Base-by-base conservation (phyloP, 2,888 invertebrate species). In the Agrenia bidenticulata region DNA sequence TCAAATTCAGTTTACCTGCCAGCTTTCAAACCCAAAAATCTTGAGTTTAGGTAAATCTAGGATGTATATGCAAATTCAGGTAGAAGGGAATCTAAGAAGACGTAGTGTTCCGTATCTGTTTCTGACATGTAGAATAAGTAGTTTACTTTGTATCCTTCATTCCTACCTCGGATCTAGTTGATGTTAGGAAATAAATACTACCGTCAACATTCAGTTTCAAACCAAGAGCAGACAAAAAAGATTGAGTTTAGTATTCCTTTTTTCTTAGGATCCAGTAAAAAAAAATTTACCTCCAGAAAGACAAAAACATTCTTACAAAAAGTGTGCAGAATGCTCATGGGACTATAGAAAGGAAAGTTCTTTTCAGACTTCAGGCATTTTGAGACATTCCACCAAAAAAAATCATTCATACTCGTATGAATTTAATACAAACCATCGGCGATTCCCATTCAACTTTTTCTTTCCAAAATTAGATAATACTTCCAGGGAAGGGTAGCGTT, bases 71-170 rank as follows among this genome's bases (percentile, higher is more conserved):
- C 11, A 32, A 32, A 32, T 32, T 32, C 32, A 32, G 32, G 32
- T 32, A 11, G 32, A 32, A 32, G 32, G 5, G 11, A 32, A 32
- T 32, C 32, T 32, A 32, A 4, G 32, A 32, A 32, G 32, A 32
- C 11, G 32, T 32, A 32, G 15, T 45, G n/a, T n/a, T 5, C 45
- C 15, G 51, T 51, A 51, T 51, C 51, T 51, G 51, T 51, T 51
- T 51, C 23, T 51, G 51, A 51, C 51, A 51, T 51, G 51, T 24
- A 51, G 23, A 51, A 51, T 51, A 51, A 51, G 51, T 2, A 19
- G 21, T 24, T 51, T 23, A 51, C 51, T 51, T 51, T 51, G 51
- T 51, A 51, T 51, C 51, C 15, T 21, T 51, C 51, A 21, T 23
- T 51, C 51, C 51, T 24, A 51, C 9, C 51, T 51, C 51, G 5